These are phyloP conservation scores for Ranitomeya imitator DNA, from an alignment of 2,113 vertebrate genomes.

Conservation along the genomic window DNA sequence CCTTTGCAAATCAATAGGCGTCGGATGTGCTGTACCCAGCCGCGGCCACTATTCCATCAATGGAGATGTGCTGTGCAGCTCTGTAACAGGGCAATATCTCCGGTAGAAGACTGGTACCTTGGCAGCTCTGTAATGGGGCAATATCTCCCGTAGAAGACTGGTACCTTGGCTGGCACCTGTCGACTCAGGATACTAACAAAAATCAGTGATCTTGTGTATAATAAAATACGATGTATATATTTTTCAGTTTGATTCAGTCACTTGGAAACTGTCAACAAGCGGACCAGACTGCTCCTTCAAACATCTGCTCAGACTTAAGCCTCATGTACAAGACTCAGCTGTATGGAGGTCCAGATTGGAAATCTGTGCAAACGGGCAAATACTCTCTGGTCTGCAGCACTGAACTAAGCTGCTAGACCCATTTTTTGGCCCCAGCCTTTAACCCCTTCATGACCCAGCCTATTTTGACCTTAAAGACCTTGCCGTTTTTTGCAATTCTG, in stretches of 20 bases:
- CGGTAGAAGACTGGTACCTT: not conserved
- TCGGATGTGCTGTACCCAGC: no score
- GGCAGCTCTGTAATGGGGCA: not conserved
- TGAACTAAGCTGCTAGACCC: no score
- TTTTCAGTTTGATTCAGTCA: not conserved
- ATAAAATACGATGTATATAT: not conserved
- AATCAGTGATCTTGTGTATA: not conserved
- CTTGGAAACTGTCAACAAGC: not conserved
- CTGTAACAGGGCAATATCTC: not conserved
- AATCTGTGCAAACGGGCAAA: no score
- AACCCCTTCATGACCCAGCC: no score
- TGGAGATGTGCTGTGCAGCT: no score
- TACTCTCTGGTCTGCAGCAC: no score
- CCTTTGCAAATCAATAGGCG: no score
- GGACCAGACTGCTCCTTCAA: not conserved
- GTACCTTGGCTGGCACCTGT: not conserved
- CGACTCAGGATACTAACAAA: not conserved
- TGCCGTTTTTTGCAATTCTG: no score
- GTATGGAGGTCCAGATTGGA: not conserved
- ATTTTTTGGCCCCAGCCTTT: no score
- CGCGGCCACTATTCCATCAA: no score
- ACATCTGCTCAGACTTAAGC: not conserved
- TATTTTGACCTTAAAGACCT: no score
- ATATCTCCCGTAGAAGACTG: not conserved
- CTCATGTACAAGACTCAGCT: not conserved